Percentiles rank a stretch among this genome's conserved stretches.
phyloP scores from a whole-genome alignment of 2,113 vertebrate genomes.

The Crotalus helleri region DNA sequence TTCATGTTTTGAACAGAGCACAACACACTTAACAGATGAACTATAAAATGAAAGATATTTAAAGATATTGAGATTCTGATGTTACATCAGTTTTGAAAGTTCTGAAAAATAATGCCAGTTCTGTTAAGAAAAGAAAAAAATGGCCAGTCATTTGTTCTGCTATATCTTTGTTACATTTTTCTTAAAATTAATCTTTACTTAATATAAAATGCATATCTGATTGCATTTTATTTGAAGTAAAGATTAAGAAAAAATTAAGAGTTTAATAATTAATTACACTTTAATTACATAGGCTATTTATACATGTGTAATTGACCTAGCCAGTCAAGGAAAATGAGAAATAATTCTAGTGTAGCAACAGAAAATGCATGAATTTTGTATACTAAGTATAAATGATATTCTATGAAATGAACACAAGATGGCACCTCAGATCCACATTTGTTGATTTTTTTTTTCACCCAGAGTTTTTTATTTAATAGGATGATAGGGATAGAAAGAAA shows the following conservation, averaged over 20 bases:
- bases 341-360: not conserved
- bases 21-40: not conserved
- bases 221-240: not conserved
- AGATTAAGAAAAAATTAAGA: not conserved
- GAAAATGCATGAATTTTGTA: not conserved
- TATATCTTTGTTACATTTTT: not conserved
- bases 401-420: conserved; percentile 46
- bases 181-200: not conserved
- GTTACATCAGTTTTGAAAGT: not conserved
- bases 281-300: not conserved
- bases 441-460: not conserved
- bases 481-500: not conserved
- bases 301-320: not conserved
- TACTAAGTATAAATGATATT: not conserved
- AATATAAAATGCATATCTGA: not conserved
- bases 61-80: not conserved
- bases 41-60: not conserved
- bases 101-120: not conserved
- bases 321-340: not conserved
- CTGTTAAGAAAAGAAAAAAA: not conserved
- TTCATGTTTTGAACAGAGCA: not conserved
- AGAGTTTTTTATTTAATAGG: not conserved
- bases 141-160: not conserved
- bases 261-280: not conserved
- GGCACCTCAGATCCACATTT: conserved; percentile 41